Evolutionary conservation across 1,140 invertebrate species (phyloP), one percentile per base, ranked within the genome.

Genomic region (Cherax quadricarinatus): DNA sequence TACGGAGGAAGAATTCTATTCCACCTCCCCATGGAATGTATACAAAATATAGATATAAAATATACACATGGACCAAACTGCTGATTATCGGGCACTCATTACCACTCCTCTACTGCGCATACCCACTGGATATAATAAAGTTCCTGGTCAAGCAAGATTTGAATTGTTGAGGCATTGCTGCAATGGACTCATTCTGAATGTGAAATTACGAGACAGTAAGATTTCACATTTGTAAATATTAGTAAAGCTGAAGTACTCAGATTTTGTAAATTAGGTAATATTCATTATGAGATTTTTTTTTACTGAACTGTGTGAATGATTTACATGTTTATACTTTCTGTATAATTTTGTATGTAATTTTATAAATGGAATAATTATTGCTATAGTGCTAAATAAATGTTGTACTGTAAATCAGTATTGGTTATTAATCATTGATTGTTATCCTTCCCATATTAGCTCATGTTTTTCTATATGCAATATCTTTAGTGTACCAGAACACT

Each of bases 341-440:
- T 89, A 86, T 86, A 84, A 85, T 86, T 89, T 85, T 89, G 86
- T 93, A 86, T 90, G 83, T 93, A 86, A 84, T 91, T 91, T 93
- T 86, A 89, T 89, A 86, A 81, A 88, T 86, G 86, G 88, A 91
- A 88, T 89, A 53, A 88, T 82, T 84, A 86, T 70, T 93, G 88
- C 84, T 86, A 89, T 84, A 21, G 70, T 75, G 51, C 86, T 81
- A 90, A 73, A 75, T 88, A 89, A 86, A 86, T 91, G 86, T 93
- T 88, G 85, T 88, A 81, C 90, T 88, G 85, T 88, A 81, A 86
- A 82, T 73, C 51, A 53, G n/a, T 60, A 62, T 18, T 14, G 48
- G 4, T 66, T 24, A 86, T 79, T n/a, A 73, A 49, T n/a, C 62
- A n/a, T 41, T 24, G 53, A 66, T 57, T 41, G 30, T 41, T 41